Conservation (phyloP, 2,888 invertebrate genomes). For the Callinectes sapidus region DNA sequence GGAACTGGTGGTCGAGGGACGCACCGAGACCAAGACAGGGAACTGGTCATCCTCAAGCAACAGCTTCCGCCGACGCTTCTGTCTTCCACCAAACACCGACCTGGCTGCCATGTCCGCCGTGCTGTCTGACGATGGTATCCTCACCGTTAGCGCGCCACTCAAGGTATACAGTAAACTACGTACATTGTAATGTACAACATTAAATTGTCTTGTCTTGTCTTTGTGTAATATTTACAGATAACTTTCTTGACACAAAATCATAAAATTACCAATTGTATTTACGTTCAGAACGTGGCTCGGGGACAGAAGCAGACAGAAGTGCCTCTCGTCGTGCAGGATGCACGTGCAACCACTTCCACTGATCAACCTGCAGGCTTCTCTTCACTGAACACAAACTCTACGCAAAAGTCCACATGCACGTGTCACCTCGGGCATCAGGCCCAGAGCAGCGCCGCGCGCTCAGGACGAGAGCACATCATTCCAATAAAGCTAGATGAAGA, state of each 20-base stretch:
- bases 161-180: not conserved
- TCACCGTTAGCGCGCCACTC: not conserved
- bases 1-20: conserved; percentile 69
- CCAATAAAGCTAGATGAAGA: not conserved
- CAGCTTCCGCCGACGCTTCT: conserved; percentile 63
- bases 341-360: not conserved
- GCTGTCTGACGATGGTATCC: conserved; percentile 13
- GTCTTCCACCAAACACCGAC: conserved; percentile 49
- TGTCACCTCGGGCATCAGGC: not conserved
- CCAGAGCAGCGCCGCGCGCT: not conserved
- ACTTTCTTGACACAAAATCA: not conserved
- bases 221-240: not conserved
- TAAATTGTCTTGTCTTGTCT: not conserved
- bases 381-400: not conserved
- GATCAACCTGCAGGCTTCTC: not conserved
- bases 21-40: conserved; percentile 48
- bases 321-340: not conserved
- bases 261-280: not conserved
- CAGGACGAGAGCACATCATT: not conserved
- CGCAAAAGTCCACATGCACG: not conserved
- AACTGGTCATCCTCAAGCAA: conserved; percentile 45
- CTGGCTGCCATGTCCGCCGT: conserved; percentile 52
- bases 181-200: not conserved
- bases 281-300: not conserved
- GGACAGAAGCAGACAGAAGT: not conserved